A percentile compares a stretch with the other conserved stretches of the same genome.
These are phyloP conservation scores for Digitonthophagus gazella DNA, from an alignment of 2,888 invertebrate genomes.

Conservation along the genomic window DNA sequence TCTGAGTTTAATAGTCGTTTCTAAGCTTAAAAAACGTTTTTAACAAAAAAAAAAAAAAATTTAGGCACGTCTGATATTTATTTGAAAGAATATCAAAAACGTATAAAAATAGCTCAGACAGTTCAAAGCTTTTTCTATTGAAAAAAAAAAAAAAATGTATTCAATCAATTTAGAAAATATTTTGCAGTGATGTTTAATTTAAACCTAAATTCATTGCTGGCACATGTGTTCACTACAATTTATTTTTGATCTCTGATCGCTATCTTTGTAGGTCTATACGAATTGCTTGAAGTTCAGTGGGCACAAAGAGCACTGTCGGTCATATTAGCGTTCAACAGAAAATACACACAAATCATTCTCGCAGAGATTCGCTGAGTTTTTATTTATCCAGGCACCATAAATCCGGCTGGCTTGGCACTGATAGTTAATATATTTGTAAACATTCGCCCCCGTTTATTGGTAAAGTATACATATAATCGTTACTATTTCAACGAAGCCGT, in stretches of 20 bases:
- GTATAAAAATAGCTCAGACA: too few relatives aligned
- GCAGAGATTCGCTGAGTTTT: conserved; percentile 7
- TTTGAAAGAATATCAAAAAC: too few relatives aligned
- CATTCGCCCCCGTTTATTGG: conserved; percentile 11
- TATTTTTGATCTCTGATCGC: neutral
- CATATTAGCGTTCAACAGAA: neutral
- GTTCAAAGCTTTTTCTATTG: too few relatives aligned
- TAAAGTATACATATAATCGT: conserved; percentile 13
- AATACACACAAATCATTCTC: conserved; percentile 4
- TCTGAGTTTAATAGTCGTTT: too few relatives aligned
- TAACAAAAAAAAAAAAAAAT: too few relatives aligned
- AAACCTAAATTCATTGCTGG: neutral
- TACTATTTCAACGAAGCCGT: conserved; percentile 8
- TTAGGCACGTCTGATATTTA: too few relatives aligned
- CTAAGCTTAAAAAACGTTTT: too few relatives aligned
- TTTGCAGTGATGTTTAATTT: neutral
- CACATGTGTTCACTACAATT: neutral
- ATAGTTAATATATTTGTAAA: conserved; percentile 17
- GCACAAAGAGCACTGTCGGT: neutral
- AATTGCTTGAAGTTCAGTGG: neutral
- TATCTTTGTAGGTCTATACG: neutral
- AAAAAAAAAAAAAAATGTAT: too few relatives aligned
- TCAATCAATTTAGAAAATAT: too few relatives aligned
- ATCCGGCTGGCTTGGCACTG: conserved; percentile 6
- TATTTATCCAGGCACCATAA: conserved; percentile 20